Conservation (phyloP, 2,888 invertebrate species). For the Ametastegia equiseti region DNA sequence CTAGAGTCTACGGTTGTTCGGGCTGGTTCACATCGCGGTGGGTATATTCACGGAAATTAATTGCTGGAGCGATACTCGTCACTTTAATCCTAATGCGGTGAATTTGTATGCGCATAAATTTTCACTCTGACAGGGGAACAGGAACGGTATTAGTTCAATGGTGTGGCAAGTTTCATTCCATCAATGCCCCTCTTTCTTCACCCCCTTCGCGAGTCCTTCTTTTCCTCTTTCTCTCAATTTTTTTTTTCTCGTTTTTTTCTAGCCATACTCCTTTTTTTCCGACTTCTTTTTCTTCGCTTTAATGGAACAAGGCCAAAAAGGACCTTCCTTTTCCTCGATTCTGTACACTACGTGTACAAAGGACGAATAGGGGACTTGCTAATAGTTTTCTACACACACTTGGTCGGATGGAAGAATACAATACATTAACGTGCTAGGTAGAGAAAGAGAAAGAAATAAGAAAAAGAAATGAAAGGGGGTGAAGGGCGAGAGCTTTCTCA, state of each 20-base stretch:
- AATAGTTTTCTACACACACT: slow-evolving; percentile 10
- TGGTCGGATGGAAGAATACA: slow-evolving; percentile 27
- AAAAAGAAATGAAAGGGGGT: background rate
- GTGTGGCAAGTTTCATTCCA: slow-evolving; percentile 41
- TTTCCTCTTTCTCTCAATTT: background rate
- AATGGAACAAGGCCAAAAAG: slow-evolving; percentile 9
- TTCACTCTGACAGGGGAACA: slow-evolving; percentile 1
- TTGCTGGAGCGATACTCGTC: background rate
- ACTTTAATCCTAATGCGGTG: slow-evolving; percentile 28
- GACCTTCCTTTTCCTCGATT: background rate
- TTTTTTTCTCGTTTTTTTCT: background rate
- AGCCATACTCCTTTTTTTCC: background rate
- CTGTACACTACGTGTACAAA: background rate
- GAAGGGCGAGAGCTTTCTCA: background rate
- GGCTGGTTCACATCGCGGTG: too few species aligned
- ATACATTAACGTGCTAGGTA: background rate
- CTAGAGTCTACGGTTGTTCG: too few species aligned
- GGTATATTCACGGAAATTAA: background rate
- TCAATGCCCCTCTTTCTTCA: background rate
- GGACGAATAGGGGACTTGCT: slow-evolving; percentile 1
- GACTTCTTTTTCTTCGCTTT: background rate
- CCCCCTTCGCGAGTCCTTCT: background rate
- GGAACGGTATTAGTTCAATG: slow-evolving; percentile 42
- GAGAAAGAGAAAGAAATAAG: background rate
- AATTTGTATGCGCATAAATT: slow-evolving; percentile 42